Percentiles rank a stretch among this genome's conserved stretches.
Conservation (phyloP, 2,888 invertebrate species). For the Lottia gigantea region DNA sequence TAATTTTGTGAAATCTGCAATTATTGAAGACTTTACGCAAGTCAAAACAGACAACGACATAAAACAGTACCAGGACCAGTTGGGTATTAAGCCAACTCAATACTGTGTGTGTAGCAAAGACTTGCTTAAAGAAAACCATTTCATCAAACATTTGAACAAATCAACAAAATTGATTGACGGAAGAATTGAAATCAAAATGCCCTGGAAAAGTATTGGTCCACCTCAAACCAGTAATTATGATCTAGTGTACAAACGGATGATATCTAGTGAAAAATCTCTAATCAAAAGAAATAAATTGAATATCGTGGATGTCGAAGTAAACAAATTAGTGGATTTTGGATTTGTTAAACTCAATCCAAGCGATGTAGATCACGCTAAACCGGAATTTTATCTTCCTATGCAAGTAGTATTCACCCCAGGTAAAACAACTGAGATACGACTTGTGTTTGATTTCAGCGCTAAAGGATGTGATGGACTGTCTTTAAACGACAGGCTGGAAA, state of each 20-base stretch:
- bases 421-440: not conserved
- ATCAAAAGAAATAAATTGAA: no score
- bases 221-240: not conserved
- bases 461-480: not conserved
- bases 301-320: no score
- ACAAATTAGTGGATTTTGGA: not conserved
- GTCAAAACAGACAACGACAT: no score
- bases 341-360: not conserved
- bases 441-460: not conserved
- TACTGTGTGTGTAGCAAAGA: not conserved
- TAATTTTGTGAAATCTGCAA: no score
- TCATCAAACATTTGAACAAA: not conserved
- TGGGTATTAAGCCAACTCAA: not conserved
- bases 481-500: not conserved
- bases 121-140: not conserved
- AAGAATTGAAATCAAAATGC: not conserved
- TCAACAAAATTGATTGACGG: not conserved
- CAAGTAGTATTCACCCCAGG: not conserved
- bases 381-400: conserved; percentile 2
- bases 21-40: no score
- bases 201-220: not conserved
- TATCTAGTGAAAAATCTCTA: no score
- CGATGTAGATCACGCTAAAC: not conserved
- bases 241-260: no score
- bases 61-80: no score